phyloP scores from a whole-genome alignment of 2,797 vertebrate species.

The Orientallactaga sibirica region DNA sequence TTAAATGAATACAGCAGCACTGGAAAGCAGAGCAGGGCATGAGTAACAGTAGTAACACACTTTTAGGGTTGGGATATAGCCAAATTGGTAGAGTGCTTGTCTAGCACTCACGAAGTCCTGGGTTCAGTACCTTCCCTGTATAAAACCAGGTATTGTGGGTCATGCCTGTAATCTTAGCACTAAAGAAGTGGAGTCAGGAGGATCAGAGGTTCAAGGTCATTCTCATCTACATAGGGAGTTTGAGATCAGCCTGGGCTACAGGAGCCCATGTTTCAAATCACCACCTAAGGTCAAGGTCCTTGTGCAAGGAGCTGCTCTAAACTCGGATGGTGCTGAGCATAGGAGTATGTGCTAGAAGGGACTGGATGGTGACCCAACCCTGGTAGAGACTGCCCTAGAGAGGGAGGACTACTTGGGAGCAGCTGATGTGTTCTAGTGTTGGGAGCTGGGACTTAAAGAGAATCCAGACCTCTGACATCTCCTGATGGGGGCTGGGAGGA shows the following conservation, averaged over 20 bases:
- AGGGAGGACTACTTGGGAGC: not conserved
- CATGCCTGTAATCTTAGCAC: too few species aligned
- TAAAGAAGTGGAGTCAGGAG: not conserved
- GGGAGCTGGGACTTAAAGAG: constrained; percentile 8
- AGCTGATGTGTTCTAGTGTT: not conserved
- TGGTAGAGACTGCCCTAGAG: not conserved
- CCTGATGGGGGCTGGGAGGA: not conserved
- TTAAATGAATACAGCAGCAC: not conserved
- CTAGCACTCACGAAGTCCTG: not conserved
- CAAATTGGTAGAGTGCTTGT: not conserved
- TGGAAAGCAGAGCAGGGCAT: not conserved
- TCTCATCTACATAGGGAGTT: not conserved
- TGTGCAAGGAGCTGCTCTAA: not conserved
- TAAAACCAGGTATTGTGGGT: not conserved
- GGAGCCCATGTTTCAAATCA: not conserved
- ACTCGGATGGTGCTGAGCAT: accelerated
- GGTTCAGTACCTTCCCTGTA: not conserved
- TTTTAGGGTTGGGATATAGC: not conserved
- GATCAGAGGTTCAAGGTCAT: not conserved
- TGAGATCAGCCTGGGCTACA: not conserved
- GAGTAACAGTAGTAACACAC: not conserved
- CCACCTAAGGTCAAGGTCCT: not conserved
- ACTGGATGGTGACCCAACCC: not conserved
- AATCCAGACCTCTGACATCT: not conserved
- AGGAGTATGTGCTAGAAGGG: not conserved